Evolutionary conservation across 2,888 invertebrate genomes (phyloP).

Genomic region (Xylophagus ater): DNA sequence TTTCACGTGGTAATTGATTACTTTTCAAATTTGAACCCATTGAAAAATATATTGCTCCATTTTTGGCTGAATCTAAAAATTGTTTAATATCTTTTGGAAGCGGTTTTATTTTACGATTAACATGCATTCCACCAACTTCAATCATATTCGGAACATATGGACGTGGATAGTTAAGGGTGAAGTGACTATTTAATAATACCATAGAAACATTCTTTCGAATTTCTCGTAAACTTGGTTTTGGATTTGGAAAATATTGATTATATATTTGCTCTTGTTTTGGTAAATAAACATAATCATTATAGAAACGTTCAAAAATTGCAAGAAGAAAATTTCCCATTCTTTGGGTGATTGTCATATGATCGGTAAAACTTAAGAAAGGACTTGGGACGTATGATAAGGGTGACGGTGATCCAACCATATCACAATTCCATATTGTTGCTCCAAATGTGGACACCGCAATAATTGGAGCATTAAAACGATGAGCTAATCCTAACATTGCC

Average conservation of each 20-base stretch:
- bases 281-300: neutral
- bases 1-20: neutral
- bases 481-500: constrained; percentile 32
- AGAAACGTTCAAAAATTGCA: constrained; percentile 5
- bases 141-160: constrained; percentile 19
- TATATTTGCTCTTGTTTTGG: neutral
- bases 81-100: constrained; percentile 21
- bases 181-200: constrained; percentile 17
- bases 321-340: constrained; percentile 21
- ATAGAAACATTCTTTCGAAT: constrained; percentile 14
- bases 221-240: constrained; percentile 9
- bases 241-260: constrained; percentile 12
- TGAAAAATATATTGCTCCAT: constrained; percentile 31
- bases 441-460: constrained; percentile 30
- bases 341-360: constrained; percentile 22
- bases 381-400: constrained; percentile 7
- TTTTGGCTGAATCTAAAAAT: constrained; percentile 25
- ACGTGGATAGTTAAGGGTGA: constrained; percentile 12
- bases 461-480: constrained; percentile 31
- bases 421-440: constrained; percentile 27
- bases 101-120: constrained; percentile 10
- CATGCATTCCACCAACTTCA: constrained; percentile 18
- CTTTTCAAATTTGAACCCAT: constrained; percentile 25
- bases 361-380: constrained; percentile 16
- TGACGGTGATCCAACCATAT: constrained; percentile 18